These are phyloP conservation scores for Lysandra bellargus DNA, from an alignment of 2,888 invertebrate species.

Conservation along the genomic window DNA sequence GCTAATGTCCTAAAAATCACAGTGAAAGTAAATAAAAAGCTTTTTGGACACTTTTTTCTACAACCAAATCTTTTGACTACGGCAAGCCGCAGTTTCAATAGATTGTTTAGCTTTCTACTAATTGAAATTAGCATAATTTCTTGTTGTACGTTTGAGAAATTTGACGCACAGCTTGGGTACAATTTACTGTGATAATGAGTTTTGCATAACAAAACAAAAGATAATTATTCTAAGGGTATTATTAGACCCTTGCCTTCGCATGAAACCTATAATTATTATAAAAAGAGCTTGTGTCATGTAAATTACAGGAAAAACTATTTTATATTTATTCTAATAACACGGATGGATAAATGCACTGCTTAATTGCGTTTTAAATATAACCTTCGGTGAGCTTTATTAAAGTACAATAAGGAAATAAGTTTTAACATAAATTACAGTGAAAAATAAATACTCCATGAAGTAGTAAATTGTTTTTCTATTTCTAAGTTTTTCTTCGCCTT, in stretches of 20 bases:
- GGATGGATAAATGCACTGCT: neutral
- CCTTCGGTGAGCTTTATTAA: neutral
- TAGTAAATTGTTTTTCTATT: neutral
- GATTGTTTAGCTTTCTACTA: constrained; percentile 14
- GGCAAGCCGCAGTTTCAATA: neutral
- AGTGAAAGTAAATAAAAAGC: neutral
- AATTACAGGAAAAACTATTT: constrained; percentile 1
- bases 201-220: neutral
- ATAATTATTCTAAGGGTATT: neutral
- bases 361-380: neutral
- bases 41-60: neutral
- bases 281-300: neutral
- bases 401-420: neutral
- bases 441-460: neutral
- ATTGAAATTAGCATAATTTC: constrained; percentile 25
- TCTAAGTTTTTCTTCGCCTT: neutral
- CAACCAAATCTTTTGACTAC: neutral
- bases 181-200: neutral
- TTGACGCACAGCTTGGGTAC: neutral
- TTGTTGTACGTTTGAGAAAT: neutral
- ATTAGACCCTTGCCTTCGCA: neutral
- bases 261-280: neutral
- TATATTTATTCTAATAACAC: constrained; percentile 7
- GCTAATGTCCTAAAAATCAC: no score
- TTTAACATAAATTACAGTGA: neutral